phyloP scores from a whole-genome alignment of 2,888 invertebrate species.

The Aspidapion aeneum region DNA sequence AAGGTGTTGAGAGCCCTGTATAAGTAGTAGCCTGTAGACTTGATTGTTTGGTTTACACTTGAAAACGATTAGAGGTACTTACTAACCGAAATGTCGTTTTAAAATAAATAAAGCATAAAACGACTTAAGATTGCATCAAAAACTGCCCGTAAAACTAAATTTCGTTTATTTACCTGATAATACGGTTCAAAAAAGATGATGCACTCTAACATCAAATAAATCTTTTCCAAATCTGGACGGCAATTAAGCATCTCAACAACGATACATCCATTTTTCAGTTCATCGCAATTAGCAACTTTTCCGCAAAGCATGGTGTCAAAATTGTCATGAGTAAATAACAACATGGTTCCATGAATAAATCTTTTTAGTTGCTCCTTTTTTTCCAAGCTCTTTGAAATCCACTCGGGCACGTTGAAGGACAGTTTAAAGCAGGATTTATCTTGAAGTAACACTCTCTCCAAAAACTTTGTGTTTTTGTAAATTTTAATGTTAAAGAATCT shows the following conservation, averaged over 20 bases:
- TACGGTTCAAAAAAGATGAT: slow-evolving; percentile 81
- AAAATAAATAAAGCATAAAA: too few species aligned
- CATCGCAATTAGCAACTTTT: background rate
- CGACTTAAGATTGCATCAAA: too few species aligned
- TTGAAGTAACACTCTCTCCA: background rate
- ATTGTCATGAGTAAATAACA: background rate
- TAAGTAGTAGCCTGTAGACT: too few species aligned
- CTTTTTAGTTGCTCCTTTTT: background rate
- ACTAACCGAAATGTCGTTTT: too few species aligned
- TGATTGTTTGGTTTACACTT: too few species aligned
- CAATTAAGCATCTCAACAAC: slow-evolving; percentile 35
- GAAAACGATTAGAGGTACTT: too few species aligned
- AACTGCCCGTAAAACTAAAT: too few species aligned
- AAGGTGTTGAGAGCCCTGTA: too few species aligned
- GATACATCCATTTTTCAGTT: slow-evolving; percentile 53
- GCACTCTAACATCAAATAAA: slow-evolving; percentile 66
- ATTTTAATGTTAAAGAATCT: background rate
- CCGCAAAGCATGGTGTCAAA: background rate
- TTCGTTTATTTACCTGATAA: slow-evolving; percentile 40
- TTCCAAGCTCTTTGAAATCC: background rate
- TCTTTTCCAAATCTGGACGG: slow-evolving; percentile 3
- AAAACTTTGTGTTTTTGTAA: background rate
- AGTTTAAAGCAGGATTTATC: background rate
- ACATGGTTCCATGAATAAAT: background rate
- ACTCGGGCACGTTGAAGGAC: background rate